These are phyloP conservation scores for Malacoctenus gilli DNA, from an alignment of 2,797 vertebrate genomes.

Conservation along the genomic window DNA sequence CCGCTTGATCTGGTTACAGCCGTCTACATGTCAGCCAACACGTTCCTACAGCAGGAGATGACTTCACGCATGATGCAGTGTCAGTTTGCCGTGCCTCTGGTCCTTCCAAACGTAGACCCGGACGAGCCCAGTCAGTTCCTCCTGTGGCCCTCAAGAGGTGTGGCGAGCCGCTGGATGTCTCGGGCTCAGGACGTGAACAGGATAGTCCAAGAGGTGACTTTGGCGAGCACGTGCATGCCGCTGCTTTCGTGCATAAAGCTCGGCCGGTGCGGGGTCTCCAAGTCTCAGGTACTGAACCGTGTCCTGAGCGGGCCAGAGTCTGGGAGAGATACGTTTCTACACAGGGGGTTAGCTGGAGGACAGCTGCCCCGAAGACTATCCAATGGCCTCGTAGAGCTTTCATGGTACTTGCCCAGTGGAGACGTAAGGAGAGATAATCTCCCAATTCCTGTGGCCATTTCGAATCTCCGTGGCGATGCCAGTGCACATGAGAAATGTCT, in stretches of 20 bases:
- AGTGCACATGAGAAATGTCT: constrained; percentile 75
- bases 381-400: constrained; percentile 83
- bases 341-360: constrained; percentile 79
- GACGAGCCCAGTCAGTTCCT: constrained; percentile 73
- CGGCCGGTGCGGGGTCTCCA: constrained; percentile 76
- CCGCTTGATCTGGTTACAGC: constrained; percentile 85
- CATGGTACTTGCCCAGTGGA: constrained; percentile 82
- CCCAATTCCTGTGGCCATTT: constrained; percentile 77
- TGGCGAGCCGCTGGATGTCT: constrained; percentile 78
- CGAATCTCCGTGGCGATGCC: constrained; percentile 84
- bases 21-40: constrained; percentile 80
- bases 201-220: constrained; percentile 68
- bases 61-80: constrained; percentile 83
- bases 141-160: constrained; percentile 83
- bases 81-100: constrained; percentile 85
- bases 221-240: constrained; percentile 76
- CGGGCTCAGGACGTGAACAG: constrained; percentile 40
- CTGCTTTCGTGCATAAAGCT: constrained; percentile 76
- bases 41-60: constrained; percentile 85
- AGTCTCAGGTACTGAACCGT: constrained; percentile 83
- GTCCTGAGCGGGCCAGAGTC: constrained; percentile 67
- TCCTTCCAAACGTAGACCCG: constrained; percentile 76
- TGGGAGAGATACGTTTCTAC: constrained; percentile 78
- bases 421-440: constrained; percentile 68
- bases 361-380: constrained; percentile 65